A percentile compares a stretch with the other conserved stretches of the same genome.
Evolutionary conservation across 2,797 vertebrate genomes (phyloP).

Genomic region (Serranus cabrilla): DNA sequence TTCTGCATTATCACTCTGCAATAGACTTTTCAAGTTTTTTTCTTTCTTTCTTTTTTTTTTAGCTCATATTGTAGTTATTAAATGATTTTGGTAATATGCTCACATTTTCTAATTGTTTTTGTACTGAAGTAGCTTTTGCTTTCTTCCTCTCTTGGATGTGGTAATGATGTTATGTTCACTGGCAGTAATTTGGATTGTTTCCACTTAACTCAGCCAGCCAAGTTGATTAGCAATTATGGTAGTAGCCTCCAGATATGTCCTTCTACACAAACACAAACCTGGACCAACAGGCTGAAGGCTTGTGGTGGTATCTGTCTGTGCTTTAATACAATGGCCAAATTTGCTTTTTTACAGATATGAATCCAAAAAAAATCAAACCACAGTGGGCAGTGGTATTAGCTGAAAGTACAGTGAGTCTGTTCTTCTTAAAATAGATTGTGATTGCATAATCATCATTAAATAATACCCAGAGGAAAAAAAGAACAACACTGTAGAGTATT

Average conservation of each 20-base stretch:
- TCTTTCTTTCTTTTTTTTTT: constrained; percentile 22
- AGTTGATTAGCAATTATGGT: constrained; percentile 73
- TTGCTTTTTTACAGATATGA: constrained; percentile 14
- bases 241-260: constrained; percentile 68
- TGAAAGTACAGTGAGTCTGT: constrained; percentile 18
- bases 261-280: constrained; percentile 57
- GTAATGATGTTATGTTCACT: constrained; percentile 61
- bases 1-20: constrained; percentile 28
- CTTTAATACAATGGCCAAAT: constrained; percentile 44
- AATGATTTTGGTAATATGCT: constrained; percentile 61
- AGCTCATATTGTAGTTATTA: constrained; percentile 37
- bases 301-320: constrained; percentile 39
- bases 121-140: constrained; percentile 60
- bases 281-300: constrained; percentile 46
- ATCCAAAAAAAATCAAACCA: constrained; percentile 16
- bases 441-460: constrained; percentile 41
- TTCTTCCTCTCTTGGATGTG: constrained; percentile 56
- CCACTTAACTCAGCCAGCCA: constrained; percentile 62
- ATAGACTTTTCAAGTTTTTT: constrained; percentile 1
- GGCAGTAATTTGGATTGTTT: constrained; percentile 65
- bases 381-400: constrained; percentile 16
- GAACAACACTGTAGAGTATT: constrained; percentile 1
- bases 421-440: constrained; percentile 32
- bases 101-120: constrained; percentile 73
- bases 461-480: neutral